Base-by-base conservation (phyloP, 2,113 vertebrate genomes). In the Terrapene triunguis region DNA sequence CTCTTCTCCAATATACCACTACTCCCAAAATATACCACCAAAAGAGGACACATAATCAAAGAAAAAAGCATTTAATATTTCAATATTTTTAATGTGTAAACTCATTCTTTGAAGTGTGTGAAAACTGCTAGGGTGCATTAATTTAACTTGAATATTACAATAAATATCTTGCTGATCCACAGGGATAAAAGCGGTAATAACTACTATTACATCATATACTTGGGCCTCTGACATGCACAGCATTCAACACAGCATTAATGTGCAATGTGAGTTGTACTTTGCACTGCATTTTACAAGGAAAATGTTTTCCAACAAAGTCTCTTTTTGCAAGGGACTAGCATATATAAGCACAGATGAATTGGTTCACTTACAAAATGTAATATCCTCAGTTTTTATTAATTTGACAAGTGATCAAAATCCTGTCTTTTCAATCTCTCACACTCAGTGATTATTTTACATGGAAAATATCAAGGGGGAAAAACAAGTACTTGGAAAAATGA, bases 331-430 rank as follows among this genome's bases (percentile, higher is more conserved):
- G 91, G 79, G 85, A 76, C 72, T 87, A 89, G 90, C 76, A 38
- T 86, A 55, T 88, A 79, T 35, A 87, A 90, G 88, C 42, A 95
- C 51, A 92, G 86, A 97, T 84, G 88, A 97, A 80, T 27, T 65
- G 83, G 88, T 80, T 97, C 84, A 13, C 55, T 50, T 50, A 50
- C 50, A 50, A 50, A 50, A 50, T 14, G 13, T 50, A 50, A 50
- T 50, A 50, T 14, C 50, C 50, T 50, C 50, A 14, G 50, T 50
- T 50, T 50, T 50, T 50, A 50, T 50, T 50, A 50, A 50, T 50
- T 50, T 50, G 50, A 50, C 50, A 50, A 50, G 50, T 50, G 53
- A 94, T 88, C 94, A 78, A 95, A 98, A 95, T 69, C 32, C 85
- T 82, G 69, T 88, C 85, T 10, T 91, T 89, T 95, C 82, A 5